Conservation (phyloP, 2,113 vertebrate species). For the Nematolebias whitei region DNA sequence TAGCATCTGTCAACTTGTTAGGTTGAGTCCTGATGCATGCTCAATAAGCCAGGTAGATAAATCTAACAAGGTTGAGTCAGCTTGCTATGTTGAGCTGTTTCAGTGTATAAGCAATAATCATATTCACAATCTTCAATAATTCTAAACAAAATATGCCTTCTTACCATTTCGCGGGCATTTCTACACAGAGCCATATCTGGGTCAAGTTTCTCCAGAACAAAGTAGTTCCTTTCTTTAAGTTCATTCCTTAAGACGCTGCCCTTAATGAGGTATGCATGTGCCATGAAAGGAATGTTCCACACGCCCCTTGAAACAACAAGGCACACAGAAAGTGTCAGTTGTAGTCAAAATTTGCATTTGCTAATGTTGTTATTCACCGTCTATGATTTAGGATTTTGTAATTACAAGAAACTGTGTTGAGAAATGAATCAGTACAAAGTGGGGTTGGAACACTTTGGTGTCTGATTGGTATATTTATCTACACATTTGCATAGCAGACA, state of each 20-base stretch:
- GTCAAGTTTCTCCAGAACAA: conserved; percentile 92
- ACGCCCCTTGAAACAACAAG: conserved; percentile 83
- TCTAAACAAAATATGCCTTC: conserved; percentile 16
- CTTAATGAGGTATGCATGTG: conserved; percentile 93
- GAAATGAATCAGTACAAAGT: background rate
- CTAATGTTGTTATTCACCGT: background rate
- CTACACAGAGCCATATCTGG: conserved; percentile 96
- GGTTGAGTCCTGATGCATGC: background rate
- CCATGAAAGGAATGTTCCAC: conserved; percentile 97
- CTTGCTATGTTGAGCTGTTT: conserved; percentile 4
- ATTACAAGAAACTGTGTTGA: background rate
- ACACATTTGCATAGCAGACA: background rate
- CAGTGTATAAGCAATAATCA: background rate
- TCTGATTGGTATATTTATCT: background rate
- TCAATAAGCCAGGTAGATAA: too few species aligned
- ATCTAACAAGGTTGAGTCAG: too few species aligned
- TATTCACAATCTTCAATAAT: background rate
- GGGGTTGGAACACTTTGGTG: background rate
- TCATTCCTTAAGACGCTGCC: conserved; percentile 87
- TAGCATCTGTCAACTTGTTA: conserved; percentile 31
- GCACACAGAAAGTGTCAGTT: conserved; percentile 29
- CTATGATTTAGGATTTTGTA: background rate
- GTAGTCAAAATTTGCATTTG: conserved; percentile 4
- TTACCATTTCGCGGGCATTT: conserved; percentile 94
- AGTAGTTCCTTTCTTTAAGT: conserved; percentile 92